phyloP scores from a whole-genome alignment of 2,888 invertebrate species.

The Trichacis sp. region DNA sequence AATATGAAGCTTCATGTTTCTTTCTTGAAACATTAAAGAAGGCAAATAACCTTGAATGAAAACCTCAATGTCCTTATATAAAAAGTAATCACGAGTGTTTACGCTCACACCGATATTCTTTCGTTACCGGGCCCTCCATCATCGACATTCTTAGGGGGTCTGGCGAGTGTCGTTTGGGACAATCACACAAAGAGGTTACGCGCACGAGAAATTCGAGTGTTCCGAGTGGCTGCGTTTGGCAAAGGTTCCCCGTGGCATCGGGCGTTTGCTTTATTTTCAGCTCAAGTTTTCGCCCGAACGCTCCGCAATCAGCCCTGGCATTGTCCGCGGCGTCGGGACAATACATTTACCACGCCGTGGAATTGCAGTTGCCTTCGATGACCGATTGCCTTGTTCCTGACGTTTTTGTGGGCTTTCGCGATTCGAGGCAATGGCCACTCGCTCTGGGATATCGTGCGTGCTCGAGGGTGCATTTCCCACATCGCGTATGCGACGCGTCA shows the following conservation, averaged over 20 bases:
- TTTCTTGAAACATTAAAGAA: no score
- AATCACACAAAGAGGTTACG: neutral
- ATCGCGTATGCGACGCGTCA: neutral
- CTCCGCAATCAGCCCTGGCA: slow-evolving; percentile 62
- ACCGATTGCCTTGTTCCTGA: neutral
- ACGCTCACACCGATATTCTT: no score
- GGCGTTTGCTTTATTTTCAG: slow-evolving; percentile 59
- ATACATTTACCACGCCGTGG: slow-evolving; percentile 5
- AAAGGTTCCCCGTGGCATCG: slow-evolving; percentile 44
- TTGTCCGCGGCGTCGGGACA: slow-evolving; percentile 50
- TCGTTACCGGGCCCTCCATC: neutral
- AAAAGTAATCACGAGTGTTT: no score
- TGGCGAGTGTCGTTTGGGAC: slow-evolving; percentile 1
- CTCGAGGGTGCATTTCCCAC: neutral
- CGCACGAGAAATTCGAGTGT: slow-evolving; percentile 32
- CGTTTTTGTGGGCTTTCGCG: neutral
- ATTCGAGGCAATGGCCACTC: slow-evolving; percentile 9
- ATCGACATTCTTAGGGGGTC: slow-evolving; percentile 4
- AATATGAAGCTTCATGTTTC: no score
- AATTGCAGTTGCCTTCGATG: neutral
- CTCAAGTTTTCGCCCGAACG: slow-evolving; percentile 61
- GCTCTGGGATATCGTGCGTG: neutral
- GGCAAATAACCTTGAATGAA: no score
- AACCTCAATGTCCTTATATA: no score
- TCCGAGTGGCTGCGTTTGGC: slow-evolving; percentile 57